Evolutionary conservation across 2,797 vertebrate species (phyloP), one percentile per base, ranked within the genome.

Genomic region (Florisuga fusca): DNA sequence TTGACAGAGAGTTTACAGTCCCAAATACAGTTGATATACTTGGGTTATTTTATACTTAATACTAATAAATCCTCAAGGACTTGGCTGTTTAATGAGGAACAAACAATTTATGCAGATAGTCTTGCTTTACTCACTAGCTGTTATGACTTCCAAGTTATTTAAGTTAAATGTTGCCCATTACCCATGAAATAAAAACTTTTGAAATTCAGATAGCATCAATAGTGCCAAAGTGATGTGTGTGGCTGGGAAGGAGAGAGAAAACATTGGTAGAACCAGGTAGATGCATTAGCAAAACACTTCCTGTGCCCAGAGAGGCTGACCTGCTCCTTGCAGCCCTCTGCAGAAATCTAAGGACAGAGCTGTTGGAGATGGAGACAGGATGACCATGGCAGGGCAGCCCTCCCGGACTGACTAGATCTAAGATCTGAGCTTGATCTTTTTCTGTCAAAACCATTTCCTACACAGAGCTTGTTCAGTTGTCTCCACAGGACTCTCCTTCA

Each of bases 371-470:
- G 8, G 8, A 73, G 51, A 26, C 12, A 59, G 18, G 36, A 43
- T 1, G 3, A 4, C 9, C 0, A 1, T 20, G 21, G 11, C 15
- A 11, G 31, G 61, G 33, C 12, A 66, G 12, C 8, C 5, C 1
- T 38, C 2, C 5, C 7, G 25, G 34, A 38, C 16, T 76, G 71
- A 66, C 33, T 54, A 83, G 61, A 89, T 14, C 21, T 23, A 87
- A 23, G 63, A 66, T 14, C 4, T 29, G 33, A 50, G 43, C 67
- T 25, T 79, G 20, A 34, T 25, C 26, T 84, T 95, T 66, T 82
- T 14, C 19, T 87, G 3, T 53, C 31, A 54, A 64, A 90, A 62
- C 18, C 36, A 2, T 53, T 87, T 55, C 27, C 15, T 48, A 3
- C 10, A 31, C 10, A 62, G 63, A 72, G 22, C 3, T 57, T 51